phyloP scores from a whole-genome alignment of 2,113 vertebrate species.

The Donacobius atricapilla region DNA sequence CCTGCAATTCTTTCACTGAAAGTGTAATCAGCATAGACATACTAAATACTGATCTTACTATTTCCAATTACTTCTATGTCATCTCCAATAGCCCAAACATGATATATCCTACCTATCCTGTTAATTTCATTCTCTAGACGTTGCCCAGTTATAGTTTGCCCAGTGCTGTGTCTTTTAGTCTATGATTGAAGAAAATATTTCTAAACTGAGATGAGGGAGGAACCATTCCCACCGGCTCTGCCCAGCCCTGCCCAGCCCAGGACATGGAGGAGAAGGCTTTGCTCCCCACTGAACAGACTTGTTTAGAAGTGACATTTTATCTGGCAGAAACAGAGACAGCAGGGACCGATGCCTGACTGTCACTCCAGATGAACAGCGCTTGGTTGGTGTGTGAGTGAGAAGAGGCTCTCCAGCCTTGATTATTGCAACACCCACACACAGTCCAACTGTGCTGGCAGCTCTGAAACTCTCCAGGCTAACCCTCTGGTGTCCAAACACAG shows the following conservation, averaged over 20 bases:
- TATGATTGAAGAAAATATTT: not conserved
- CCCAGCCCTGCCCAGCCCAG: not conserved
- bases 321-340: conserved; percentile 7
- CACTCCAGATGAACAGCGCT: conserved; percentile 47
- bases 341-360: conserved; percentile 22
- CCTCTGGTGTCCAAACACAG: conserved; percentile 37
- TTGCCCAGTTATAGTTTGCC: not conserved
- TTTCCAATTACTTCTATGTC: not conserved
- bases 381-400: not conserved
- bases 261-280: not conserved
- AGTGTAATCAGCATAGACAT: not conserved
- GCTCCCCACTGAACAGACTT: not conserved
- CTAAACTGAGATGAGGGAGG: not conserved
- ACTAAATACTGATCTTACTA: not conserved
- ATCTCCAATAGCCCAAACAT: not conserved
- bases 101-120: not conserved
- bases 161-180: not conserved
- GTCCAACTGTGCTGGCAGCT: conserved; percentile 41
- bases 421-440: not conserved
- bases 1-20: not conserved
- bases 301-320: not conserved
- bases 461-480: not conserved
- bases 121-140: not conserved
- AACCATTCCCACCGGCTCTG: not conserved
- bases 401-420: not conserved